A percentile compares a stretch with the other conserved stretches of the same genome.
Conservation (phyloP, 2,888 invertebrate genomes). For the Nysson spinosus region DNA sequence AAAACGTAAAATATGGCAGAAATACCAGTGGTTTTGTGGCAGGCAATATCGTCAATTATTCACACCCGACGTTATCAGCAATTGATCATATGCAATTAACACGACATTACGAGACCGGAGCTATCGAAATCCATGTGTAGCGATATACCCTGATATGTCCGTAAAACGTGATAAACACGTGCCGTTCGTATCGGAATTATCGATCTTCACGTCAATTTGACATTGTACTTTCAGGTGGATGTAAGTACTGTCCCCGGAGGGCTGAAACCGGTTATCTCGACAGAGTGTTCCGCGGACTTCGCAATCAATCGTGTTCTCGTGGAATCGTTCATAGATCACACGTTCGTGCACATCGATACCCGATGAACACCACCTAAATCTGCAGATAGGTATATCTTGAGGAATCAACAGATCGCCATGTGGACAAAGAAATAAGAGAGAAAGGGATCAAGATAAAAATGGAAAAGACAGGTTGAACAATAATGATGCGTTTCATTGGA, state of each 20-base stretch:
- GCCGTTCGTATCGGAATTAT: conserved; percentile 43
- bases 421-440: background rate
- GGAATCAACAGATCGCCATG: background rate
- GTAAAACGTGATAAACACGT: conserved; percentile 47
- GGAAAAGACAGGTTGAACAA: conserved; percentile 57
- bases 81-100: conserved; percentile 43
- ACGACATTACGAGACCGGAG: conserved; percentile 27
- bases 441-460: conserved; percentile 13
- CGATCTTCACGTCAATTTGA: conserved; percentile 50
- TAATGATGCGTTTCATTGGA: conserved; percentile 70
- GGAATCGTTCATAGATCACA: conserved; percentile 12
- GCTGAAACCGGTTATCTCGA: conserved; percentile 51
- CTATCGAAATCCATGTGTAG: conserved; percentile 10
- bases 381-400: background rate
- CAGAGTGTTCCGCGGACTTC: conserved; percentile 34
- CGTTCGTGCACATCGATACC: conserved; percentile 1
- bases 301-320: conserved; percentile 31
- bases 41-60: conserved; percentile 39
- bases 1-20: background rate
- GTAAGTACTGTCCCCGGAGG: conserved; percentile 50
- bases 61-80: conserved; percentile 33
- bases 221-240: conserved; percentile 39
- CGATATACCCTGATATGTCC: background rate
- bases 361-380: background rate
- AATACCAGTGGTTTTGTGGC: conserved; percentile 1